Base-by-base conservation (phyloP, 2,888 invertebrate species). In the Lasiommata megera region DNA sequence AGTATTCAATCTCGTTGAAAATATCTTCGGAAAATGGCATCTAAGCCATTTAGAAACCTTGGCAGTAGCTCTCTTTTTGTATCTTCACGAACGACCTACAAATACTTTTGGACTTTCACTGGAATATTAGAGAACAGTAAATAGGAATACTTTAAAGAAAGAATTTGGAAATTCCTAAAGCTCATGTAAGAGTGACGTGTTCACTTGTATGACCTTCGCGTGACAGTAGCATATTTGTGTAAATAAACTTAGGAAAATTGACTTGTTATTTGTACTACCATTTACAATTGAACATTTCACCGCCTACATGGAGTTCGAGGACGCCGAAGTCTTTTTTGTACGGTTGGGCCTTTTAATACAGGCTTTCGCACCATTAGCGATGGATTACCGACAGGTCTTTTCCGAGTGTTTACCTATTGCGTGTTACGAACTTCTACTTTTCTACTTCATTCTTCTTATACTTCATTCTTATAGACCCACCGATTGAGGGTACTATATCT, bases 161-260 rank as follows among this genome's bases (percentile, higher is more conserved):
- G 12, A 11, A 47, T 47, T 56, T 52, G 36, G 17, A 48, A 47
- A 43, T 48, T 60, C 46, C 53, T 56, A 44, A 61, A 54, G 40
- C 36, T 44, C 51, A 46, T 54, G 50, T 51, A 40, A 51, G 40
- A 31, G 40, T 55, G 50, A 48, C 51, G 23, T 54, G 29, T 50
- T 50, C 46, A 38, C 47, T 11, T 41, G 34, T 48, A 50, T 31
- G 62, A 61, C 69, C 61, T 68, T 69, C 64, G 64, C 67, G 67
- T 70, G 68, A 63, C 58, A 48, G 48, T 60, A 47, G 63, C 62
- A 66, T 70, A 67, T 73, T 72, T 68, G 61, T 68, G 69, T 69
- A 71, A 68, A 67, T 64, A 68, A 73, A 69, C 61, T 60, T 55
- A 61, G 65, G 66, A 64, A 55, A 68, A 64, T 67, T 68, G 64